Evolutionary conservation across 2,888 invertebrate genomes (phyloP).

Genomic region (Drosophila kanekoi): DNA sequence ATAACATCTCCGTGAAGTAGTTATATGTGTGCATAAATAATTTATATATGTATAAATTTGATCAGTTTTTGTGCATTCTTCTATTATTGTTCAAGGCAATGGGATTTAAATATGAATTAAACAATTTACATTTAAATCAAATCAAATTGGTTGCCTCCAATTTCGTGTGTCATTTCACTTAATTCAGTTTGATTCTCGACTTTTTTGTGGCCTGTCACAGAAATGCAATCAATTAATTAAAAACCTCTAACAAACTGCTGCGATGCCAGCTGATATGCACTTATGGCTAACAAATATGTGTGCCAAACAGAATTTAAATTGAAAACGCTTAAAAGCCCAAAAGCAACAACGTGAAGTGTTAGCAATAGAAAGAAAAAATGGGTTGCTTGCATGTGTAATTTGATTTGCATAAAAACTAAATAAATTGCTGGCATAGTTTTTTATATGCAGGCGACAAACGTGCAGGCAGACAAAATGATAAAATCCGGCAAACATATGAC

Average conservation of each 20-base stretch:
- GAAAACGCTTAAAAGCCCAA: conserved; percentile 37
- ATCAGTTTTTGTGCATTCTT: not conserved
- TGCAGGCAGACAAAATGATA: conserved; percentile 18
- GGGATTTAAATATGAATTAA: conserved; percentile 14
- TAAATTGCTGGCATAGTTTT: conserved; percentile 52
- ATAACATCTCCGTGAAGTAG: not conserved
- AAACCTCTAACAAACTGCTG: conserved; percentile 45
- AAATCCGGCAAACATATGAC: conserved; percentile 43
- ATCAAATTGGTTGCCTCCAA: conserved; percentile 12
- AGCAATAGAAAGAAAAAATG: conserved; percentile 33
- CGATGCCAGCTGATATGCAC: conserved; percentile 21
- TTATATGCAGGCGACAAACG: conserved; percentile 31
- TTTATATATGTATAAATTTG: not conserved
- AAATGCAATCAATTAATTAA: conserved; percentile 66
- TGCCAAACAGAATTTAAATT: conserved; percentile 53
- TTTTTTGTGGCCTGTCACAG: conserved; percentile 46
- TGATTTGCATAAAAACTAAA: conserved; percentile 73
- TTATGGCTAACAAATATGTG: conserved; percentile 30
- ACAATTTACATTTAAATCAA: conserved; percentile 34
- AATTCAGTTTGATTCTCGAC: conserved; percentile 5
- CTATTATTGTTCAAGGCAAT: not conserved
- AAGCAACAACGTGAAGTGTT: conserved; percentile 9
- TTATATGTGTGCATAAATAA: not conserved
- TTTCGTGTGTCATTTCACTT: conserved; percentile 15
- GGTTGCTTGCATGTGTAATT: conserved; percentile 53